A percentile compares a stretch with the other conserved stretches of the same genome.
Conservation (phyloP, 2,113 vertebrate genomes). For the Saccopteryx bilineata region DNA sequence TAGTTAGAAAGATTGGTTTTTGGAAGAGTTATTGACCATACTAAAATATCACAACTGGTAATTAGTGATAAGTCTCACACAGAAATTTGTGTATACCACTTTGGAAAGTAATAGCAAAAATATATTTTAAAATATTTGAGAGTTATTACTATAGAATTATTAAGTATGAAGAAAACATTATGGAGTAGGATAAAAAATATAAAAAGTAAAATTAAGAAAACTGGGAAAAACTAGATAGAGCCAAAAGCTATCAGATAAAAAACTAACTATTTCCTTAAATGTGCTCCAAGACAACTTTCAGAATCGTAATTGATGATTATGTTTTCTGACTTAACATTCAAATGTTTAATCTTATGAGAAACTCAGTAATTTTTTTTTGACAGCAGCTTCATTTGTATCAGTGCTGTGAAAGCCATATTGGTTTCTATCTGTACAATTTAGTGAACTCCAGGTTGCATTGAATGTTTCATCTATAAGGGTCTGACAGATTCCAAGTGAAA, state of each 20-base stretch:
- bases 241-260: constrained; percentile 38
- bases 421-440: constrained; percentile 33
- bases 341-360: constrained; percentile 54
- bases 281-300: constrained; percentile 40
- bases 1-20: neutral
- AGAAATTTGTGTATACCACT: neutral
- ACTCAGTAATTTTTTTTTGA: neutral
- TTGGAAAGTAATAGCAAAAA: neutral
- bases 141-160: constrained; percentile 7
- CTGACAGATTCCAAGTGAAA: constrained; percentile 48
- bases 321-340: neutral
- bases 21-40: neutral
- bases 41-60: neutral
- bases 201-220: constrained; percentile 58
- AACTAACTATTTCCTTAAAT: constrained; percentile 7
- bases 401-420: neutral
- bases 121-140: constrained; percentile 7
- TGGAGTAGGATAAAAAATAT: constrained; percentile 46
- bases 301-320: constrained; percentile 13
- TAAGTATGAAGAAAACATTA: neutral
- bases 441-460: neutral
- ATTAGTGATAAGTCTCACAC: neutral
- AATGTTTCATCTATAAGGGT: neutral
- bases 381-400: neutral
- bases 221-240: constrained; percentile 35